These are phyloP conservation scores for Myxocyprinus asiaticus DNA, from an alignment of 2,113 vertebrate species.

Conservation along the genomic window DNA sequence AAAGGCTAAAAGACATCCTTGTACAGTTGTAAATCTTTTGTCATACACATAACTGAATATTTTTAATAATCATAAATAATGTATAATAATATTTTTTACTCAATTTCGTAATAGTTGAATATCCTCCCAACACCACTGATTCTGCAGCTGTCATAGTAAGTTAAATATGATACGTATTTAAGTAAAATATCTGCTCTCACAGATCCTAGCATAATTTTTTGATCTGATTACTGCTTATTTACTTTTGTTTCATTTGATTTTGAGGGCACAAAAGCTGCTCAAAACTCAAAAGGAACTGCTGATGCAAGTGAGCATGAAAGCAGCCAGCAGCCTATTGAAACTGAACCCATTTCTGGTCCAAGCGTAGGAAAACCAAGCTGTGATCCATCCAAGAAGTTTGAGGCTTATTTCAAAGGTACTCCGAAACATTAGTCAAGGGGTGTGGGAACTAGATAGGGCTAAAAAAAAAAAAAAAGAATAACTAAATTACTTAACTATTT, in stretches of 20 bases:
- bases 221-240: conserved; percentile 6
- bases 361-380: neutral
- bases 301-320: neutral
- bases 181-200: neutral
- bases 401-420: conserved; percentile 29
- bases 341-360: conserved; percentile 22
- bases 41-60: neutral
- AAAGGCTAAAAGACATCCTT: conserved; percentile 6
- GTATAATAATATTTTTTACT: neutral
- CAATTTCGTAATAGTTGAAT: neutral
- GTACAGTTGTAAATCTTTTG: neutral
- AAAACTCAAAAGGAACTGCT: neutral
- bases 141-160: neutral
- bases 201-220: neutral
- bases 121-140: neutral
- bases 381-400: neutral
- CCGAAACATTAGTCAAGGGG: neutral
- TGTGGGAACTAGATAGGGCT: neutral
- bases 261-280: neutral
- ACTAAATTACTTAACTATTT: too few relatives aligned
- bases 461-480: neutral
- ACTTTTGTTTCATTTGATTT: conserved; percentile 4
- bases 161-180: neutral
- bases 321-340: conserved; percentile 6
- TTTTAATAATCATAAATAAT: neutral